A percentile compares a stretch with the other conserved stretches of the same genome.
These are phyloP conservation scores for Gadopsis marmoratus DNA, from an alignment of 2,797 vertebrate species.

Conservation along the genomic window DNA sequence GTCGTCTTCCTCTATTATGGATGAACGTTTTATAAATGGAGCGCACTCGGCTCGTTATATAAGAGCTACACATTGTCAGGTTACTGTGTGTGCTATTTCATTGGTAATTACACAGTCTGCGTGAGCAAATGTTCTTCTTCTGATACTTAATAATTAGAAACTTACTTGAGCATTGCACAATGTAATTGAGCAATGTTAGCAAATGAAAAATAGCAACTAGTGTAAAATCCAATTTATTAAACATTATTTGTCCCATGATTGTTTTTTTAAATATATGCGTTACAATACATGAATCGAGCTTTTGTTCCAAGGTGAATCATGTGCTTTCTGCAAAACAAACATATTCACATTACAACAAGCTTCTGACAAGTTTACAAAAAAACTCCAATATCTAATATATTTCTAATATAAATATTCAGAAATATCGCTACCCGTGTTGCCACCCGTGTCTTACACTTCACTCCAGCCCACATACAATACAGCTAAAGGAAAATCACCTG, in stretches of 20 bases:
- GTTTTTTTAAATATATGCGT: not conserved
- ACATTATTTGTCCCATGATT: not conserved
- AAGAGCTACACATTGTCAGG: not conserved
- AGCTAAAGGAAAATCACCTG: not conserved
- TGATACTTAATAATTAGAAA: not conserved
- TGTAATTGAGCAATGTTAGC: not conserved
- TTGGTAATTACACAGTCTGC: not conserved
- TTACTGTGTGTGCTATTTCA: not conserved
- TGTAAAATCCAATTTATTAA: not conserved
- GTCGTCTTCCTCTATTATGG: not conserved
- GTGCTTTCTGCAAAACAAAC: not conserved
- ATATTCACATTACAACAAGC: not conserved
- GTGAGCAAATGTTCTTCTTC: not conserved
- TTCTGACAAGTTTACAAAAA: not conserved
- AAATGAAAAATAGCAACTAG: not conserved
- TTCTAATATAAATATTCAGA: not conserved
- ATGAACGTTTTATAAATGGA: not conserved
- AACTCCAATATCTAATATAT: not conserved
- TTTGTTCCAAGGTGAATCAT: not conserved
- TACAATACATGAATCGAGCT: not conserved
- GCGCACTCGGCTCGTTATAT: not conserved
- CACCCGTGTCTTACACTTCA: not conserved
- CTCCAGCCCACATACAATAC: not conserved
- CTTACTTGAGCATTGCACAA: not conserved
- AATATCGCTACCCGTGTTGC: not conserved